phyloP scores from a whole-genome alignment of 2,113 vertebrate genomes.

The Cryptotis parvus region DNA sequence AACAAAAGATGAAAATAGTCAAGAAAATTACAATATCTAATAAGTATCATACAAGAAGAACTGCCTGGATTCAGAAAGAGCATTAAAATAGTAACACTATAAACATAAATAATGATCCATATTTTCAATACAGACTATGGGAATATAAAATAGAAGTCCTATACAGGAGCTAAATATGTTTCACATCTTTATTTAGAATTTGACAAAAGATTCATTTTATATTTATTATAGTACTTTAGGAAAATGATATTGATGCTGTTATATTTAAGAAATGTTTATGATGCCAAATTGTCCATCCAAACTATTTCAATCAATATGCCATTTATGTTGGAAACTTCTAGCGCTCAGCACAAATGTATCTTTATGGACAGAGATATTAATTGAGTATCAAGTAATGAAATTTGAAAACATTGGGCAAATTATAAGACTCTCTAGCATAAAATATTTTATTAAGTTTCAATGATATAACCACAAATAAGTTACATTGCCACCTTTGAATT shows the following conservation, averaged over 20 bases:
- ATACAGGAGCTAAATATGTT: conserved; percentile 18
- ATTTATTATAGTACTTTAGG: background rate
- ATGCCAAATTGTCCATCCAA: background rate
- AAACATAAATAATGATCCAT: conserved; percentile 22
- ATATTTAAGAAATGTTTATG: background rate
- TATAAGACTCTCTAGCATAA: background rate
- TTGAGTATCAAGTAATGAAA: background rate
- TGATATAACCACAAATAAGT: background rate
- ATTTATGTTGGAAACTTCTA: background rate
- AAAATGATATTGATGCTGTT: background rate
- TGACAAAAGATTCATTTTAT: background rate
- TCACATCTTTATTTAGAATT: conserved; percentile 38
- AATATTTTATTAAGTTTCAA: background rate
- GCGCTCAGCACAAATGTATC: background rate
- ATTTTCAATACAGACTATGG: background rate
- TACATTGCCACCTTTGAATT: background rate
- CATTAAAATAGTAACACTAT: conserved; percentile 30
- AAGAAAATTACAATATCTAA: conserved; percentile 51
- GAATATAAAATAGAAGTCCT: background rate
- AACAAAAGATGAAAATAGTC: conserved; percentile 15
- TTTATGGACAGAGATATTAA: conserved; percentile 1
- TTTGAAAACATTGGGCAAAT: background rate
- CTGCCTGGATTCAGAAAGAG: conserved; percentile 31
- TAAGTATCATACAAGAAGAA: conserved; percentile 49
- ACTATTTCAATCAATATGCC: background rate